phyloP scores from a whole-genome alignment of 2,113 vertebrate species.

The Heteronetta atricapilla region DNA sequence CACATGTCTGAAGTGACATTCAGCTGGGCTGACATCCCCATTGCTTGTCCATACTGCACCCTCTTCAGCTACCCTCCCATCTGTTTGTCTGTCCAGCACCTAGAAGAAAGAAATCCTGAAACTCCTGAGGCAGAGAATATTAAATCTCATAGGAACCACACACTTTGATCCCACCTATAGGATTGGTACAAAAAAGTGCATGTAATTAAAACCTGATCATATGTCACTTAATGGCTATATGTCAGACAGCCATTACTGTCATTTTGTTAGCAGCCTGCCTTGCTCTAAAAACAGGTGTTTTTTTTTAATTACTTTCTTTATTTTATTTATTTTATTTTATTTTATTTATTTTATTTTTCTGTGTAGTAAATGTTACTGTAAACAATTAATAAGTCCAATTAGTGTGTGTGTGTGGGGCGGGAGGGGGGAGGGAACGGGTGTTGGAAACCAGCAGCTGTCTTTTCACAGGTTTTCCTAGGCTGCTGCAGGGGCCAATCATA shows the following conservation, averaged over 20 bases:
- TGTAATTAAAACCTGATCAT: background rate
- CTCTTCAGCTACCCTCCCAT: background rate
- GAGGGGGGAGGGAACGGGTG: no score
- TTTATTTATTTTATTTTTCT: background rate
- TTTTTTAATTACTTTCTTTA: background rate
- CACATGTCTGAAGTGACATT: background rate
- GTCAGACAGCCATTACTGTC: background rate
- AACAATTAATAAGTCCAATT: slow-evolving; percentile 48
- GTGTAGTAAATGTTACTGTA: slow-evolving; percentile 16
- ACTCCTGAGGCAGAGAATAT: background rate
- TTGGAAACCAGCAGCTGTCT: background rate
- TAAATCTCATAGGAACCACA: background rate
- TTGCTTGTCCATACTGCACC: background rate
- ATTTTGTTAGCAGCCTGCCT: background rate
- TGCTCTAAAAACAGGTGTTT: background rate
- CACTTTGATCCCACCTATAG: background rate
- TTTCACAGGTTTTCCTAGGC: slow-evolving; percentile 35
- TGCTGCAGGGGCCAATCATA: slow-evolving; percentile 53
- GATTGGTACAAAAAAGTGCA: background rate
- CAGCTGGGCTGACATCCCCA: background rate
- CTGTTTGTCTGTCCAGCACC: rapidly evolving
- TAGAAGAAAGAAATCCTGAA: background rate
- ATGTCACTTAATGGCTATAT: background rate
- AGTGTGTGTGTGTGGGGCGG: background rate
- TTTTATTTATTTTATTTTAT: background rate